Evolutionary conservation across 2,113 vertebrate species (phyloP), one percentile per base, ranked within the genome.

Genomic region (Salvator merianae): DNA sequence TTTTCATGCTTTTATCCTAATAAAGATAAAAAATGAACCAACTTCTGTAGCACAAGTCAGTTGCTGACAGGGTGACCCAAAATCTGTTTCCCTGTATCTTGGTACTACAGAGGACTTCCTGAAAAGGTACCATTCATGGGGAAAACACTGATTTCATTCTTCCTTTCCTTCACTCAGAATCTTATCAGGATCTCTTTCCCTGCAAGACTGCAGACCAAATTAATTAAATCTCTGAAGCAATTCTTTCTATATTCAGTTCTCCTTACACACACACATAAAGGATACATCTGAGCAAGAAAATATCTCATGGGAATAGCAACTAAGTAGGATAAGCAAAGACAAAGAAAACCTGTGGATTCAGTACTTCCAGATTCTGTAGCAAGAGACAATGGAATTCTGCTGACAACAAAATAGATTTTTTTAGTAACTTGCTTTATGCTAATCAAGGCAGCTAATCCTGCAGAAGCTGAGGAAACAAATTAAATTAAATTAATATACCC

Each of bases 221-320:
- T 82, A 73, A 82, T 82, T 62, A 82, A 65, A 75, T 65, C 18
- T 65, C 59, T 34, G 71, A 63, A 32, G 81, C 59, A 83, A 73
- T 10, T 53, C 59, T 43, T 40, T 73, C 47, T 75, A 34, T 75
- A 75, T 24, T 83, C 28, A 50, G 62, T 63, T 82, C 53, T 73
- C 8, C 38, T 5, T 26, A 4, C 73, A 6, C 5, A 26, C 66
- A 70, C 53, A 59, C 68, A 18, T 3, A 32, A 69, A 69, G 28
- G 6, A 9, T 66, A 47, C 4, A n/a, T 43, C 36, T 47, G 53
- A 65, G 34, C 38, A 43, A 26, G 5, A 62, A 82, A 82, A 36
- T 26, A 4, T 40, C 36, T 32, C 13, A 24, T 63, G 30, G 59
- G 71, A 66, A 66, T 26, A n/a, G 22, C 7, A 4, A 18, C 55